A percentile compares a stretch with the other conserved stretches of the same genome.
Conservation (phyloP, 2,888 invertebrate genomes). For the Tipula lateralis region DNA sequence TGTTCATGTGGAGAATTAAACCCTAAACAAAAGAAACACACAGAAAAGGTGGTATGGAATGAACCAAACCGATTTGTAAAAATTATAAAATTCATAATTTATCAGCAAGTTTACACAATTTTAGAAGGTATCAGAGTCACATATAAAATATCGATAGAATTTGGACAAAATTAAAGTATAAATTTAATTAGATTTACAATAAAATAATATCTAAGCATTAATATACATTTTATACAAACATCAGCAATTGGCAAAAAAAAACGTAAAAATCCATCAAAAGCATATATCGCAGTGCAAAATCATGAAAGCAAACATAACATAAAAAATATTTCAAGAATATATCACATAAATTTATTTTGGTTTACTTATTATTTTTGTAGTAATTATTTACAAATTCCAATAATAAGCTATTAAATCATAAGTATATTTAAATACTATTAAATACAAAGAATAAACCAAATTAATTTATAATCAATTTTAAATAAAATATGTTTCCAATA, state of each 20-base stretch:
- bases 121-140: too few species aligned
- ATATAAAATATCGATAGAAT: too few species aligned
- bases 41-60: too few species aligned
- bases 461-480: not conserved
- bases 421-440: not conserved
- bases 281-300: not conserved
- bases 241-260: not conserved
- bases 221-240: not conserved
- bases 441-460: not conserved
- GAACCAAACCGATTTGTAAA: too few species aligned
- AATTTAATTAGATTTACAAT: too few species aligned
- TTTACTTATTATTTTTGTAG: not conserved
- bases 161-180: too few species aligned
- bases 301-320: not conserved
- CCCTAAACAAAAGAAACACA: too few species aligned
- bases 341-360: not conserved
- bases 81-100: too few species aligned
- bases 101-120: too few species aligned
- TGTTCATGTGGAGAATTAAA: too few species aligned
- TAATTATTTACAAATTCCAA: not conserved
- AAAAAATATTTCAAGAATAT: not conserved
- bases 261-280: not conserved
- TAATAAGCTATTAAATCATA: constrained; percentile 6
- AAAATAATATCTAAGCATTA: not conserved
- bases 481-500: not conserved